phyloP scores from a whole-genome alignment of 2,888 invertebrate species.

The Galerucella nymphaeae region DNA sequence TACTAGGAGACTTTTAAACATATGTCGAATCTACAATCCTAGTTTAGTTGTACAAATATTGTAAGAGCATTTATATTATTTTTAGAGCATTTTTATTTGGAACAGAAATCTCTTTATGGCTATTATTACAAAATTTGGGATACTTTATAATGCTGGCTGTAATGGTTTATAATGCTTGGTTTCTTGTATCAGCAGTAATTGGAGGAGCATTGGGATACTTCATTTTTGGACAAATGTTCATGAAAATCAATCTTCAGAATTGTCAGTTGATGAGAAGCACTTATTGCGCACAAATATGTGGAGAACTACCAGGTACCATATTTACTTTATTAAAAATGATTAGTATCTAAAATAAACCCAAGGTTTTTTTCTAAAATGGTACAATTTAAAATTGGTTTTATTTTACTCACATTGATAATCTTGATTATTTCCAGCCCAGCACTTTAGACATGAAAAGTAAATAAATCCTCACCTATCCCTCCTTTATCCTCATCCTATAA shows the following conservation, averaged over 20 bases:
- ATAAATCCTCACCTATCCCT: background rate
- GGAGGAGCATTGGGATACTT: constrained; percentile 73
- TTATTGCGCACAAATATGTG: constrained; percentile 63
- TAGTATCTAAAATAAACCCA: no score
- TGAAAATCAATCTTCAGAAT: constrained; percentile 67
- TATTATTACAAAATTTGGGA: constrained; percentile 67
- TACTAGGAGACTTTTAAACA: no score
- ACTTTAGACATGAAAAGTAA: constrained; percentile 7
- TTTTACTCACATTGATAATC: background rate
- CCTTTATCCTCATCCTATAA: background rate
- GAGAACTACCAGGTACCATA: constrained; percentile 64
- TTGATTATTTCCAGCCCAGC: constrained; percentile 1
- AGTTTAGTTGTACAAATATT: background rate
- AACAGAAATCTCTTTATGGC: constrained; percentile 60
- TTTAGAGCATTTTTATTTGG: constrained; percentile 58
- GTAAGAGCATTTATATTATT: constrained; percentile 12
- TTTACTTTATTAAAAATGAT: background rate
- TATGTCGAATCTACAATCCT: no score
- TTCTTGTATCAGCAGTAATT: constrained; percentile 72
- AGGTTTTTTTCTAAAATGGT: background rate
- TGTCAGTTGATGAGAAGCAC: constrained; percentile 65
- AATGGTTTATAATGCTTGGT: constrained; percentile 79
- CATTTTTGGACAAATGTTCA: constrained; percentile 68
- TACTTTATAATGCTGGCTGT: constrained; percentile 79
- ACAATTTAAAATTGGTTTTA: background rate